Evolutionary conservation across 1,140 invertebrate genomes (phyloP).

Genomic region (Panagrolaimus sp.): DNA sequence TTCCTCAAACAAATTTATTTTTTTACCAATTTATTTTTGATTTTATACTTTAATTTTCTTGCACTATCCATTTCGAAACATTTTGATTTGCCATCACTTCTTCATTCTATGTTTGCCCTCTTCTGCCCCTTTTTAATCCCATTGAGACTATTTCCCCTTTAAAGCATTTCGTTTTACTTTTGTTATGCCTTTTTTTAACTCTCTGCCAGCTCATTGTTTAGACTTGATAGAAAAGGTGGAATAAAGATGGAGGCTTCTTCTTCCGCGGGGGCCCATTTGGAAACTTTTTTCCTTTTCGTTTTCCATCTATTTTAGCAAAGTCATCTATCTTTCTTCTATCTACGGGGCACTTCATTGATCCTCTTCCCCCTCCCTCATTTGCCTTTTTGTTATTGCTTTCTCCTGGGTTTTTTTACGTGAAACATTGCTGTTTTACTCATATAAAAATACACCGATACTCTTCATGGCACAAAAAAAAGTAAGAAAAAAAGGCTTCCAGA

Average conservation of each 20-base stretch:
- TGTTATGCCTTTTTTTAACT: neutral
- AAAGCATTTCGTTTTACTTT: neutral
- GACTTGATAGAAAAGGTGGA: conserved; percentile 13
- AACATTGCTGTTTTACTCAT: too few species aligned
- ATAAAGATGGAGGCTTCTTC: neutral
- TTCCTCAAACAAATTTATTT: neutral
- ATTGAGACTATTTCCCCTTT: conserved; percentile 5
- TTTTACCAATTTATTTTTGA: neutral
- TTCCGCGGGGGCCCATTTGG: conserved; percentile 3
- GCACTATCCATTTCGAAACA: neutral
- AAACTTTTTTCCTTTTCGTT: neutral
- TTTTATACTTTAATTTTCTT: neutral
- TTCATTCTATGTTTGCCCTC: conserved; percentile 11
- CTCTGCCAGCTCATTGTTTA: neutral
- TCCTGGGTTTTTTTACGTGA: too few species aligned
- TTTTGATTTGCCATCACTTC: neutral
- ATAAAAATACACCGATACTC: neutral
- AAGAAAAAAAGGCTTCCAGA: too few species aligned
- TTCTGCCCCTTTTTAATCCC: neutral
- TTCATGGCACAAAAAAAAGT: neutral
- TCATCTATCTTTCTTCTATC: conserved; percentile 10
- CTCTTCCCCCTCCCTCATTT: neutral
- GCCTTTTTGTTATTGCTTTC: too few species aligned
- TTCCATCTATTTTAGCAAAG: neutral
- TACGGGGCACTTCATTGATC: conserved; percentile 11